phyloP scores from a whole-genome alignment of 2,888 invertebrate species.

The Zhengitettix transpicula region DNA sequence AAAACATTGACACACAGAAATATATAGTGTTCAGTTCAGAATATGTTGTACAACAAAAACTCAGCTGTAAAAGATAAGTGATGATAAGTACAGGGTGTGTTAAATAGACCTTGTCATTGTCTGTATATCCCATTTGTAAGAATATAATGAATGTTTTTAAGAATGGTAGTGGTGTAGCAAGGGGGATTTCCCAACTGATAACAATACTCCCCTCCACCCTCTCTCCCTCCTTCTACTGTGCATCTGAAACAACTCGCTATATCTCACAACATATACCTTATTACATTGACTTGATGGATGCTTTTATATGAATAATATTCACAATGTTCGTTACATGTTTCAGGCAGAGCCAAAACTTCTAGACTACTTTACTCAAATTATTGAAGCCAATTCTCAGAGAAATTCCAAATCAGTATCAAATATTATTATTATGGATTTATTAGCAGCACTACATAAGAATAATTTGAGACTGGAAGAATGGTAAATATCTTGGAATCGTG shows the following conservation, averaged over 20 bases:
- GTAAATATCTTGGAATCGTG: background rate
- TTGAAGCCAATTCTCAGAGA: slow-evolving; percentile 26
- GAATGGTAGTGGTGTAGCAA: too few species aligned
- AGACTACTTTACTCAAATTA: slow-evolving; percentile 36
- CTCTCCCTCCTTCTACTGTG: background rate
- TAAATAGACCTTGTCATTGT: too few species aligned
- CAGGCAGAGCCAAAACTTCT: slow-evolving; percentile 41
- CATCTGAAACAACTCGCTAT: too few species aligned
- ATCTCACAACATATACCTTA: background rate
- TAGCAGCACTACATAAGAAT: slow-evolving; percentile 46
- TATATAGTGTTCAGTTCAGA: too few species aligned
- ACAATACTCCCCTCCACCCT: too few species aligned
- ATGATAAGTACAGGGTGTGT: too few species aligned
- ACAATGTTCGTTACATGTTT: slow-evolving; percentile 15
- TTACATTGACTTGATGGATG: background rate
- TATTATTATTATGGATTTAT: slow-evolving; percentile 50
- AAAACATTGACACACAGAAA: too few species aligned
- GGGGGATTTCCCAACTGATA: too few species aligned
- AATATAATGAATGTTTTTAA: too few species aligned
- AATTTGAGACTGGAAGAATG: slow-evolving; percentile 38
- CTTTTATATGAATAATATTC: background rate
- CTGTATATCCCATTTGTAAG: too few species aligned
- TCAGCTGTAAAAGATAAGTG: too few species aligned
- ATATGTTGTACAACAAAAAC: too few species aligned
- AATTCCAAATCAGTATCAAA: slow-evolving; percentile 44